These are phyloP conservation scores for Leptinotarsa tumamoca DNA, from an alignment of 2,888 invertebrate genomes.

Conservation along the genomic window DNA sequence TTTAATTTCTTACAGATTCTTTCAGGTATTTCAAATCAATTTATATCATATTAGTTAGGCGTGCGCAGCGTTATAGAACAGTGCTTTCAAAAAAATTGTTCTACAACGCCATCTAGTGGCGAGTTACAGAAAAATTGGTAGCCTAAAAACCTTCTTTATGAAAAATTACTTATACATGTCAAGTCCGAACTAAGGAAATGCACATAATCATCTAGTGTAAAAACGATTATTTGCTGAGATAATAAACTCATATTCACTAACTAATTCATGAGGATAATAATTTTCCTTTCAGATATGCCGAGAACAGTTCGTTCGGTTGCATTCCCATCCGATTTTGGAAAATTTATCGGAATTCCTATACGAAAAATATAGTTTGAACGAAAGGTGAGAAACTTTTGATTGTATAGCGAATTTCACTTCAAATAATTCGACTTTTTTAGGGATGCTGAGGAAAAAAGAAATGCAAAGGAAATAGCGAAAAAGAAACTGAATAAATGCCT, in stretches of 20 bases:
- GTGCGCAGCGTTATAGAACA: no score
- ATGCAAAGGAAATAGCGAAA: conserved; percentile 70
- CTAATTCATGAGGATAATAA: background rate
- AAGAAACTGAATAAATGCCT: conserved; percentile 74
- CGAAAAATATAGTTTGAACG: conserved; percentile 74
- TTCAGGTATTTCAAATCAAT: no score
- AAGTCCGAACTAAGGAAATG: no score
- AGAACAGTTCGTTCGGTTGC: conserved; percentile 97
- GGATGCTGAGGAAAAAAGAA: conserved; percentile 68
- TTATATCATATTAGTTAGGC: no score
- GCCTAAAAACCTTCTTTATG: no score
- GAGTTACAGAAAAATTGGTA: no score
- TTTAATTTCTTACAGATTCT: no score
- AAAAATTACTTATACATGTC: no score
- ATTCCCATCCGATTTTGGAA: conserved; percentile 91
- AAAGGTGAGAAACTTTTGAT: conserved; percentile 68
- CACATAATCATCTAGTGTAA: no score
- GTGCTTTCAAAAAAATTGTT: no score
- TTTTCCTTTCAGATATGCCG: conserved; percentile 82
- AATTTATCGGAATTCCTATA: conserved; percentile 82
- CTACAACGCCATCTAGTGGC: no score
- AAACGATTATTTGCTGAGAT: no score
- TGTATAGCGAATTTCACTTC: conserved; percentile 26
- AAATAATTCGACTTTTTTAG: conserved; percentile 62
- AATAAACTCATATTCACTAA: background rate